phyloP scores from a whole-genome alignment of 2,888 invertebrate genomes.

The Gonocerus acuteangulatus region DNA sequence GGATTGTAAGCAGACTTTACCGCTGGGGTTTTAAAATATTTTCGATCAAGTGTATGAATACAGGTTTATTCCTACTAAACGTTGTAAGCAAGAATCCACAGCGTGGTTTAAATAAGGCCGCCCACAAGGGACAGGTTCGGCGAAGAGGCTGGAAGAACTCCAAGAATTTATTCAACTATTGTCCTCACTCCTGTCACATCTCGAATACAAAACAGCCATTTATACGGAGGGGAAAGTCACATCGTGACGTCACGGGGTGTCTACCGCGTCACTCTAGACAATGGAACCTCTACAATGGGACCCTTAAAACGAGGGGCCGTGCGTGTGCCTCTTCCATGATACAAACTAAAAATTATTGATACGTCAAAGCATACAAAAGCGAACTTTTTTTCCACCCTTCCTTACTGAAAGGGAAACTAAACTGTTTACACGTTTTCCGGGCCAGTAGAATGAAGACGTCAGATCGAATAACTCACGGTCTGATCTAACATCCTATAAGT shows the following conservation, averaged over 20 bases:
- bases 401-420: too few species aligned
- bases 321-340: constrained; percentile 16
- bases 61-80: too few species aligned
- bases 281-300: not conserved
- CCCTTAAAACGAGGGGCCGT: constrained; percentile 12
- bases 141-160: not conserved
- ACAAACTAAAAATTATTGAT: too few species aligned
- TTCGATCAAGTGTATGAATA: too few species aligned
- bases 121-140: not conserved
- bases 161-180: not conserved
- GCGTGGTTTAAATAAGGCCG: not conserved
- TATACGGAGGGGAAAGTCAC: not conserved
- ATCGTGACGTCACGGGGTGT: not conserved
- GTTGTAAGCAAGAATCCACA: too few species aligned
- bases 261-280: not conserved
- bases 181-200: not conserved
- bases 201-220: not conserved
- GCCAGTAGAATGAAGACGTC: too few species aligned
- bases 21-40: too few species aligned
- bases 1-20: too few species aligned
- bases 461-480: too few species aligned
- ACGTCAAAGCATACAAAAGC: too few species aligned
- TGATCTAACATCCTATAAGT: too few species aligned
- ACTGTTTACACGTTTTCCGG: not conserved
- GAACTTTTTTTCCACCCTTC: too few species aligned